A percentile compares a stretch with the other conserved stretches of the same genome.
Conservation (phyloP, 2,113 vertebrate genomes). For the Alaudala cheleensis region DNA sequence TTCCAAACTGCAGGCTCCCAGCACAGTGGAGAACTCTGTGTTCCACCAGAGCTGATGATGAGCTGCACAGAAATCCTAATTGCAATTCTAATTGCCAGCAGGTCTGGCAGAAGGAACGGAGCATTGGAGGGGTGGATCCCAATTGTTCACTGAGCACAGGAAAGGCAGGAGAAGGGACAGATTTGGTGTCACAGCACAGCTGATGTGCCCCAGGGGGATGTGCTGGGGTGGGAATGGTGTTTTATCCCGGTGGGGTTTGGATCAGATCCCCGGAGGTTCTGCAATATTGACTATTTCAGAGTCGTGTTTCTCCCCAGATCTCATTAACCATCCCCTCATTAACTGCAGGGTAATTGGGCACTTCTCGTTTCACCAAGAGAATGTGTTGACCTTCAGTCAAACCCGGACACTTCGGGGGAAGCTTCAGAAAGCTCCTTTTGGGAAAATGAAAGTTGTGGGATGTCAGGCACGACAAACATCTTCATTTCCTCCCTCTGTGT, state of each 20-base stretch:
- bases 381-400: background rate
- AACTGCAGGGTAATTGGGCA: background rate
- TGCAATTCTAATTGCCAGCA: background rate
- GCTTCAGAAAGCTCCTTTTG: background rate
- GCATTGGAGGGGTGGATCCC: background rate
- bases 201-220: background rate
- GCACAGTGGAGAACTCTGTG: background rate
- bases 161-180: accelerated
- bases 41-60: background rate
- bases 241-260: background rate
- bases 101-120: background rate
- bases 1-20: background rate
- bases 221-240: background rate
- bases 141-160: background rate
- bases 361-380: background rate
- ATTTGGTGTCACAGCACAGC: background rate
- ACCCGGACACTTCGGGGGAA: background rate
- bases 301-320: background rate
- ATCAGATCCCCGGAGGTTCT: background rate
- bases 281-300: background rate
- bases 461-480: background rate
- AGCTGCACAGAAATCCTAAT: background rate
- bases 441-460: background rate
- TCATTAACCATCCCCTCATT: conserved; percentile 7
- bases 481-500: background rate